Conservation (phyloP, 2,888 invertebrate genomes). For the Thymelicus acteon region DNA sequence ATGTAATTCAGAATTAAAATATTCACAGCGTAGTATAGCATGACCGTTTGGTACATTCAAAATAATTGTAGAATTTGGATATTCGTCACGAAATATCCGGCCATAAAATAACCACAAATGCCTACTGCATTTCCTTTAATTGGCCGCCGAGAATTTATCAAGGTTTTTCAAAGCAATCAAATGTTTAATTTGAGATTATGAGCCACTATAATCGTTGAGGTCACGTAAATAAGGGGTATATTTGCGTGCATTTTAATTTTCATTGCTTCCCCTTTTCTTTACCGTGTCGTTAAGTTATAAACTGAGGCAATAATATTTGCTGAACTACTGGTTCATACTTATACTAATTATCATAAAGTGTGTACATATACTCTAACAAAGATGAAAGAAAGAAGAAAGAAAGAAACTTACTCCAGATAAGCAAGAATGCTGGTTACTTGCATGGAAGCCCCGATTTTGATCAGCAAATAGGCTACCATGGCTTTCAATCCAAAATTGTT, state of each 20-base stretch:
- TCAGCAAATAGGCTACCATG: too few species aligned
- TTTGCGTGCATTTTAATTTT: conserved; percentile 48
- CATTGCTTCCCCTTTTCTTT: conserved; percentile 50
- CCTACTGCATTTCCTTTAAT: conserved; percentile 24
- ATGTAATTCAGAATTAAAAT: too few species aligned
- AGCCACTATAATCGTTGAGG: conserved; percentile 42
- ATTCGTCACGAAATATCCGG: conserved; percentile 29
- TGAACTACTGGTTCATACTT: neutral
- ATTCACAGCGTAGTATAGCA: neutral
- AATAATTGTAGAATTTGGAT: neutral
- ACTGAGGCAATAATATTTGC: neutral
- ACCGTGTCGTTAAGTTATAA: conserved; percentile 47
- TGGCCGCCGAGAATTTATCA: conserved; percentile 24
- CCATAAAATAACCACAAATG: conserved; percentile 1
- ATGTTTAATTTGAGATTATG: conserved; percentile 46
- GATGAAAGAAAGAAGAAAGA: too few species aligned
- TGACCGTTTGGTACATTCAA: neutral
- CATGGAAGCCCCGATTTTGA: too few species aligned
- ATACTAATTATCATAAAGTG: neutral
- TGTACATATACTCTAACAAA: neutral
- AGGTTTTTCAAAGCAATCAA: conserved; percentile 39
- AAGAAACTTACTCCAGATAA: neutral
- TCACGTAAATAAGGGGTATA: conserved; percentile 35
- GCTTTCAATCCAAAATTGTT: too few species aligned
- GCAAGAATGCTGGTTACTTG: neutral